Evolutionary conservation across 2,113 vertebrate species (phyloP).

Genomic region (Erythrocercus mccallii): DNA sequence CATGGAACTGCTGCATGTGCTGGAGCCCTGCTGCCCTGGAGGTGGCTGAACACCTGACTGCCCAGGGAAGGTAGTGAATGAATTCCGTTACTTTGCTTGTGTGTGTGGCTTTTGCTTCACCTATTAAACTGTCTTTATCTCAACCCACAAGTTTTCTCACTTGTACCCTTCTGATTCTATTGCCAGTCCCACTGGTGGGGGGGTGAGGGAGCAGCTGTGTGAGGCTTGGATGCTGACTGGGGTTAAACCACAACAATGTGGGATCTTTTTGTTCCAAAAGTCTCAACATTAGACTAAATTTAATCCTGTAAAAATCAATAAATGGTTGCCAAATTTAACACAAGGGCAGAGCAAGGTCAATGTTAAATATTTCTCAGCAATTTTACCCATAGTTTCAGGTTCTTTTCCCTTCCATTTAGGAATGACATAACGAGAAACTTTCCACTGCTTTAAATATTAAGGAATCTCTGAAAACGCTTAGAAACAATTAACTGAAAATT

Average conservation of each 20-base stretch:
- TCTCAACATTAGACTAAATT: not conserved
- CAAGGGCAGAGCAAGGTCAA: not conserved
- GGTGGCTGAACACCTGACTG: not conserved
- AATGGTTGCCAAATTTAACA: not conserved
- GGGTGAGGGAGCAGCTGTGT: not conserved
- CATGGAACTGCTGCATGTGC: not conserved
- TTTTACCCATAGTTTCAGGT: not conserved
- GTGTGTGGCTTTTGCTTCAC: not conserved
- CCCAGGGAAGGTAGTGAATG: not conserved
- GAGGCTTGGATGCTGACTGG: not conserved
- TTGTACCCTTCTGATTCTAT: not conserved
- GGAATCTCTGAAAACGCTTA: not conserved
- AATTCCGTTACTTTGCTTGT: not conserved
- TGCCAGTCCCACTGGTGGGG: not conserved
- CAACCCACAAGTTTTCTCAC: not conserved
- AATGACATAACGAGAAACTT: not conserved
- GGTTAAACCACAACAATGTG: not conserved
- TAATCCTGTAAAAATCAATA: not conserved
- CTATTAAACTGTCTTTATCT: not conserved
- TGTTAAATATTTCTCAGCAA: not conserved
- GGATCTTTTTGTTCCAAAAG: not conserved
- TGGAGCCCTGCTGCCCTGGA: not conserved
- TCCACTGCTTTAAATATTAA: conserved; percentile 38
- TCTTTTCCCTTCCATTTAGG: not conserved
- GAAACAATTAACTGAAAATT: not conserved